These are phyloP conservation scores for Thunnus albacares DNA, from an alignment of 2,797 vertebrate species.

Conservation along the genomic window DNA sequence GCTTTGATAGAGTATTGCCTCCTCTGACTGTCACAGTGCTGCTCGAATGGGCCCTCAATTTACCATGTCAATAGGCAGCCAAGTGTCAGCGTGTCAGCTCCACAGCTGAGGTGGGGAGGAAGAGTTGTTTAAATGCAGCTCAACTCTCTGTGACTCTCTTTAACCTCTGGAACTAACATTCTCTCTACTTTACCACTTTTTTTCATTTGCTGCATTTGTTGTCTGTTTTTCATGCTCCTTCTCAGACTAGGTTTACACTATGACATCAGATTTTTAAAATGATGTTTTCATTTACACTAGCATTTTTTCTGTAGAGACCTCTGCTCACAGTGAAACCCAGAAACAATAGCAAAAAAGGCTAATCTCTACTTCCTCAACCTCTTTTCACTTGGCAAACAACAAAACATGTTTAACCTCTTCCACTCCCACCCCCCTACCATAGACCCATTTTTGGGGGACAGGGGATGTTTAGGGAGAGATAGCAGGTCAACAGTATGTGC, in stretches of 20 bases:
- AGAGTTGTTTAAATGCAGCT: conserved; percentile 60
- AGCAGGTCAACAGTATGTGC: too few species aligned
- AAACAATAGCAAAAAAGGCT: too few species aligned
- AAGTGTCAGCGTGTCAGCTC: conserved; percentile 68
- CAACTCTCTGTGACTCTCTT: conserved; percentile 37
- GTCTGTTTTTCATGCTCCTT: conserved; percentile 2
- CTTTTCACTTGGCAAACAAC: too few species aligned
- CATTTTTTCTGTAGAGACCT: too few species aligned
- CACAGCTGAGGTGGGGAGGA: conserved; percentile 37
- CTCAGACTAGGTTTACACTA: neutral
- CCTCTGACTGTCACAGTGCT: conserved; percentile 63
- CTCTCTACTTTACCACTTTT: neutral
- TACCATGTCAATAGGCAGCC: conserved; percentile 73
- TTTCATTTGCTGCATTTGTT: conserved; percentile 12
- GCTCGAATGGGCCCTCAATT: conserved; percentile 66
- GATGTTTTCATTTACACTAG: too few species aligned
- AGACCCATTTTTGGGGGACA: too few species aligned
- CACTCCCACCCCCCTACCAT: too few species aligned
- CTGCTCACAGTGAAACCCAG: too few species aligned
- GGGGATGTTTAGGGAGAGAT: too few species aligned
- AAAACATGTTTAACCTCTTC: too few species aligned
- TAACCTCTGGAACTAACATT: conserved; percentile 43
- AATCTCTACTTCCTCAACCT: too few species aligned
- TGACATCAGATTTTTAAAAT: neutral
- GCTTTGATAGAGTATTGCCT: conserved; percentile 53